phyloP scores from a whole-genome alignment of 1,140 invertebrate species.

The Tetraneura akinire region DNA sequence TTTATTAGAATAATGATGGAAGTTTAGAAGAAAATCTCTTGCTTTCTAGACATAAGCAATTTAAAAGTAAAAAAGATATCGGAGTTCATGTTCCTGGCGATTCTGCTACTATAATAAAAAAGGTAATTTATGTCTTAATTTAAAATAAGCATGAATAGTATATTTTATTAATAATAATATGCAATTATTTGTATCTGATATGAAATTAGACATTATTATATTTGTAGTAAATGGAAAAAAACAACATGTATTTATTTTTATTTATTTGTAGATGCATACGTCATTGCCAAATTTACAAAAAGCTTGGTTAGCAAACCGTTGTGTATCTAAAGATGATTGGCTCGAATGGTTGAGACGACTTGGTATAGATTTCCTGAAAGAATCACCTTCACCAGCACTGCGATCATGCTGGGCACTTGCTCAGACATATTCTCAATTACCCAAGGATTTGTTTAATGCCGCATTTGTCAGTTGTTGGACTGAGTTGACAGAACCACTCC shows the following conservation, averaged over 20 bases:
- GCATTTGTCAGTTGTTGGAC: constrained; percentile 99
- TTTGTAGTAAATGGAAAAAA: background rate
- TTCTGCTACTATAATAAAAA: constrained; percentile 69
- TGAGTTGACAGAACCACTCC: constrained; percentile 79
- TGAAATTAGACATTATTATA: too few relatives aligned
- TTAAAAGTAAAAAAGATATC: constrained; percentile 65
- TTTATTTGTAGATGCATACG: constrained; percentile 67
- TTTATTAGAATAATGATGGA: constrained; percentile 28
- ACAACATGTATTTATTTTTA: constrained; percentile 10
- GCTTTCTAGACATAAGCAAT: constrained; percentile 62
- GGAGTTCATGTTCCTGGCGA: constrained; percentile 66
- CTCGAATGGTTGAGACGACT: constrained; percentile 92
- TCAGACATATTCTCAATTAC: constrained; percentile 89
- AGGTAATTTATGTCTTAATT: background rate
- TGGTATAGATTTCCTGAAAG: constrained; percentile 90
- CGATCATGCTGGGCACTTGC: constrained; percentile 88
- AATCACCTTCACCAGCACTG: constrained; percentile 91
- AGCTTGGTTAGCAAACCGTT: constrained; percentile 85
- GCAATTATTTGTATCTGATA: background rate
- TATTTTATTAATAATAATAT: too few relatives aligned
- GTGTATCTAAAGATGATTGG: constrained; percentile 98
- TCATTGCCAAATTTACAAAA: constrained; percentile 81
- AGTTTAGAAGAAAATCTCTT: constrained; percentile 66
- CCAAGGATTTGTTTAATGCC: constrained; percentile 95
- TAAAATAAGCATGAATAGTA: too few relatives aligned